Conservation (phyloP, 2,113 vertebrate genomes). For the Anser brachyrhynchus region DNA sequence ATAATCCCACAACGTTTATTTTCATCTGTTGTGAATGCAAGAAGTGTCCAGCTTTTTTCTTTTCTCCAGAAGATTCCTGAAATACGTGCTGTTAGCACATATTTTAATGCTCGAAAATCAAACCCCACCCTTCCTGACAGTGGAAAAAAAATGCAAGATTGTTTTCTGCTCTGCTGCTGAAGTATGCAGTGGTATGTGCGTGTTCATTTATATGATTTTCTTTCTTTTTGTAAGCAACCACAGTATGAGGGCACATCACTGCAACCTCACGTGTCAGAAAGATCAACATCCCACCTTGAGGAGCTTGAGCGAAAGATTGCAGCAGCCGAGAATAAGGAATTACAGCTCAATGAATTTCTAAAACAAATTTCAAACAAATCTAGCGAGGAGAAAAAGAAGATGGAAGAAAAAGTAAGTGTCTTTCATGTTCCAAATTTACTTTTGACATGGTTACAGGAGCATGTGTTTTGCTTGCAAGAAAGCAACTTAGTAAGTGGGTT, state of each 20-base stretch:
- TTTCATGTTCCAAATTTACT: not conserved
- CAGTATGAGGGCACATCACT: slow-evolving; percentile 71
- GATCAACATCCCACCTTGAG: slow-evolving; percentile 74
- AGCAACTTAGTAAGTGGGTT: not conserved
- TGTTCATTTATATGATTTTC: not conserved
- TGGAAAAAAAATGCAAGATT: not conserved
- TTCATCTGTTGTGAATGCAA: not conserved
- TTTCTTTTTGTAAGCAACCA: slow-evolving; percentile 56
- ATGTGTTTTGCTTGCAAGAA: not conserved
- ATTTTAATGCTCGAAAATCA: not conserved
- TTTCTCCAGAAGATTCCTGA: not conserved
- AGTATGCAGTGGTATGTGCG: not conserved
- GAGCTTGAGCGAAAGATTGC: slow-evolving; percentile 86
- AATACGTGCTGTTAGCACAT: not conserved
- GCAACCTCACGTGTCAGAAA: slow-evolving; percentile 70
- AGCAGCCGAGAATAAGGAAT: slow-evolving; percentile 83
- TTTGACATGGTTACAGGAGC: not conserved
- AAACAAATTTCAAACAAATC: slow-evolving; percentile 88
- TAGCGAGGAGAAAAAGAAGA: slow-evolving; percentile 89
- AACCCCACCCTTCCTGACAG: slow-evolving; percentile 8
- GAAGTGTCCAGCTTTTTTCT: not conserved
- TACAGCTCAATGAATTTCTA: slow-evolving; percentile 85
- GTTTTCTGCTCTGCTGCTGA: not conserved
- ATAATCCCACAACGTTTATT: not conserved
- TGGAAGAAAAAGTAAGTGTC: slow-evolving; percentile 91